phyloP scores from a whole-genome alignment of 2,113 vertebrate species.

The Shinisaurus crocodilurus region DNA sequence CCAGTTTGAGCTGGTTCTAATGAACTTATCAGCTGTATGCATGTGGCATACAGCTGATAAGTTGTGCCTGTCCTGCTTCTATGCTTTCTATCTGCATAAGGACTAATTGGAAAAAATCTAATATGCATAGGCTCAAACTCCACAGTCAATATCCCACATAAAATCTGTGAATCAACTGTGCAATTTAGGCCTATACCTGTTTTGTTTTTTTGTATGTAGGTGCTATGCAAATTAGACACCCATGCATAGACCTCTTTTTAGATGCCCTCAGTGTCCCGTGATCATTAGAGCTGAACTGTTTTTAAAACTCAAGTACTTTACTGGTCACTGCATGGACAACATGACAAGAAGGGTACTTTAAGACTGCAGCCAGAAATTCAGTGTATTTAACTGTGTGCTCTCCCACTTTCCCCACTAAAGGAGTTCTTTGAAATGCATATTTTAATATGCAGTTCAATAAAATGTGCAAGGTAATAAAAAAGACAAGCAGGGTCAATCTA shows the following conservation, averaged over 20 bases:
- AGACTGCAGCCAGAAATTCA: neutral
- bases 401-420: neutral
- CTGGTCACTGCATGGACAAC: neutral
- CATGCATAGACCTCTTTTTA: neutral
- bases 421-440: neutral
- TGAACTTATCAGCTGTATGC: neutral
- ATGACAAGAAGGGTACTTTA: neutral
- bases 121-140: neutral
- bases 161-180: neutral
- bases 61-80: neutral
- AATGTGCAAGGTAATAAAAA: neutral
- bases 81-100: neutral
- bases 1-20: neutral
- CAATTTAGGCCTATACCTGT: neutral
- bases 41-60: neutral
- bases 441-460: neutral
- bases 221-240: neutral
- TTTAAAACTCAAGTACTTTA: neutral
- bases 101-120: neutral
- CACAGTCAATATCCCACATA: too few species aligned
- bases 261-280: neutral
- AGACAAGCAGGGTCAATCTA: neutral
- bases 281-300: neutral
- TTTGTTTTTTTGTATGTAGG: neutral
- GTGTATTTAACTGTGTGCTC: neutral